phyloP scores from a whole-genome alignment of 2,888 invertebrate species.

The Nebria brevicollis region DNA sequence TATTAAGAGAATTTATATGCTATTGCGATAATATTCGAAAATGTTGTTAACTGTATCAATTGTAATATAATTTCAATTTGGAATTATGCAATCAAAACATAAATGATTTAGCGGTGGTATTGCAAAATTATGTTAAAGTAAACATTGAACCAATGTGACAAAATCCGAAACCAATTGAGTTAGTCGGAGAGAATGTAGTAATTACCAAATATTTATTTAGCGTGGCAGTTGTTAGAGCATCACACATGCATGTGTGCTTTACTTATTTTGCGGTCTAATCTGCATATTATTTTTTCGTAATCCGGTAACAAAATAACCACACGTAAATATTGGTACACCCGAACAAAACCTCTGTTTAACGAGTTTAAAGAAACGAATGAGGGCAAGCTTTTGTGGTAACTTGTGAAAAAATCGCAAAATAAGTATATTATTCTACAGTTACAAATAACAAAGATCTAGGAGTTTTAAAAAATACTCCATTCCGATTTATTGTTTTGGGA shows the following conservation, averaged over 20 bases:
- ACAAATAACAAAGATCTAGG: no score
- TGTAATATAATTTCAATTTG: background rate
- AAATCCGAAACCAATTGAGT: background rate
- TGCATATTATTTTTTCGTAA: slow-evolving; percentile 16
- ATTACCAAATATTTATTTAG: slow-evolving; percentile 19
- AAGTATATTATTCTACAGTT: background rate
- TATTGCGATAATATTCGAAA: background rate
- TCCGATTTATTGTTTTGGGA: no score
- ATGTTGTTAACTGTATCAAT: background rate
- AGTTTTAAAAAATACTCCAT: no score
- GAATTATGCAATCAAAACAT: background rate
- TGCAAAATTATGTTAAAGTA: background rate
- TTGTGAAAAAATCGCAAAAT: background rate
- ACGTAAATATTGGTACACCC: background rate
- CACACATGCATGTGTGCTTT: background rate
- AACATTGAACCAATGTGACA: background rate
- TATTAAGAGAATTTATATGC: no score
- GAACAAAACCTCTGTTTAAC: background rate
- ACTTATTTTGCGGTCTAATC: slow-evolving; percentile 10
- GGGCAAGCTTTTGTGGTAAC: background rate
- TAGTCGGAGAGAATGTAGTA: slow-evolving; percentile 1
- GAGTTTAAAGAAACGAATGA: background rate
- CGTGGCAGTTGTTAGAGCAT: background rate
- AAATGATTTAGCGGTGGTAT: background rate
- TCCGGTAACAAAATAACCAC: slow-evolving; percentile 12